Conservation (phyloP, 2,888 invertebrate species). For the Oeneis ivallda region DNA sequence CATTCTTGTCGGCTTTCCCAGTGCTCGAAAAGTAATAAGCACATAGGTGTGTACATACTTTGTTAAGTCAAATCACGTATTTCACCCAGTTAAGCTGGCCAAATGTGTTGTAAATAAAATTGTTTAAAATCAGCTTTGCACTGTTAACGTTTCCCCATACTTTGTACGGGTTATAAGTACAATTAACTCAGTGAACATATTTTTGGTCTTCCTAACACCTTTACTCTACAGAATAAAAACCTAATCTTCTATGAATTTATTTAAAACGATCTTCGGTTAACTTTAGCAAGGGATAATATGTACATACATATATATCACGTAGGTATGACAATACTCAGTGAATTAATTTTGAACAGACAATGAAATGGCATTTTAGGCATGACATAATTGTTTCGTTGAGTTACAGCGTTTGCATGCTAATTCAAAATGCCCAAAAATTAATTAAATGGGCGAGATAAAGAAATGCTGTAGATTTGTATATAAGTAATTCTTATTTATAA, state of each 20-base stretch:
- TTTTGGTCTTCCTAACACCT: not conserved
- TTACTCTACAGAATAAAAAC: conserved; percentile 4
- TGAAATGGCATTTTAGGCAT: conserved; percentile 31
- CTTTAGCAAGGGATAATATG: conserved; percentile 39
- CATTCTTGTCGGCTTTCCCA: not conserved
- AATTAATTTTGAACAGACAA: conserved; percentile 33
- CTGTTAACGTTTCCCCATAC: not conserved
- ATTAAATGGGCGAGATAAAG: conserved; percentile 6
- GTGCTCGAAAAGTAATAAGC: not conserved
- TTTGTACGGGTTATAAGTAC: not conserved
- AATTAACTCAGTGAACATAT: not conserved
- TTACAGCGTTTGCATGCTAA: conserved; percentile 26
- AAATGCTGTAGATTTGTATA: conserved; percentile 31
- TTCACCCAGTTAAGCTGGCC: not conserved
- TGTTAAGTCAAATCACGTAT: conserved; percentile 2
- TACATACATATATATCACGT: conserved; percentile 51
- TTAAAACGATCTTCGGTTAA: not conserved
- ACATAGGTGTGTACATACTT: not conserved
- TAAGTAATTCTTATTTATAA: conserved; percentile 36
- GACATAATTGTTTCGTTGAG: conserved; percentile 30
- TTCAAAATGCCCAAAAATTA: conserved; percentile 22
- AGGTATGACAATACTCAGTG: conserved; percentile 43
- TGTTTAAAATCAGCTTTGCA: not conserved
- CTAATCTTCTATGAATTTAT: not conserved
- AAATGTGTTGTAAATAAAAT: not conserved